Evolutionary conservation across 2,797 vertebrate species (phyloP).

Genomic region (Bovichtus variegatus): DNA sequence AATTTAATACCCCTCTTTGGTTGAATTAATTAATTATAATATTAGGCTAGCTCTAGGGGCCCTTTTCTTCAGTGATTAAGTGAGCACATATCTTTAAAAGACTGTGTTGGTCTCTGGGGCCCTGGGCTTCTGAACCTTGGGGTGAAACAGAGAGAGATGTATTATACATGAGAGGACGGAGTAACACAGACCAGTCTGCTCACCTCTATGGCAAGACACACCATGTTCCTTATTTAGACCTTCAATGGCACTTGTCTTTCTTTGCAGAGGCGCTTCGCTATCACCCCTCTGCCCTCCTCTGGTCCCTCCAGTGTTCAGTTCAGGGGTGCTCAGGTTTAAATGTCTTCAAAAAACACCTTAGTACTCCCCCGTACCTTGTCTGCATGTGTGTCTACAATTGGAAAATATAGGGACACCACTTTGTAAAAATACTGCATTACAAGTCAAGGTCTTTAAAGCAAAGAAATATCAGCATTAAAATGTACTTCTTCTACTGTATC

Average conservation of each 20-base stretch:
- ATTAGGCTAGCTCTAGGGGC: constrained; percentile 97
- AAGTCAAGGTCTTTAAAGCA: background rate
- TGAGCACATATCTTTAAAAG: constrained; percentile 92
- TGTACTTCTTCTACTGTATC: constrained; percentile 6
- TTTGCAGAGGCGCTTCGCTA: constrained; percentile 32
- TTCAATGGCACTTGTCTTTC: constrained; percentile 57
- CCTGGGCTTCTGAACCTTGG: constrained; percentile 86
- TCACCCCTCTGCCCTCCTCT: constrained; percentile 26
- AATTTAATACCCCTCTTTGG: constrained; percentile 98
- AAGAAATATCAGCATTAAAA: background rate
- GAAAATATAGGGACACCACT: background rate
- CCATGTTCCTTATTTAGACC: constrained; percentile 68
- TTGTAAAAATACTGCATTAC: background rate
- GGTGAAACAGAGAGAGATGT: constrained; percentile 84
- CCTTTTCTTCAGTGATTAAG: constrained; percentile 99
- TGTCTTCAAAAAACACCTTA: constrained; percentile 4
- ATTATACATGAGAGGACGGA: constrained; percentile 85
- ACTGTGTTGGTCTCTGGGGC: constrained; percentile 85
- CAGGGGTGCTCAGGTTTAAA: constrained; percentile 22
- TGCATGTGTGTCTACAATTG: background rate
- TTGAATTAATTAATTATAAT: constrained; percentile 99
- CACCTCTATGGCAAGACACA: constrained; percentile 59
- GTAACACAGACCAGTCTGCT: constrained; percentile 72
- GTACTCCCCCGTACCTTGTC: background rate
- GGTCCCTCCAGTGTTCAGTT: constrained; percentile 34